Evolutionary conservation across 2,888 invertebrate species (phyloP).

Genomic region (Hesperia comma): DNA sequence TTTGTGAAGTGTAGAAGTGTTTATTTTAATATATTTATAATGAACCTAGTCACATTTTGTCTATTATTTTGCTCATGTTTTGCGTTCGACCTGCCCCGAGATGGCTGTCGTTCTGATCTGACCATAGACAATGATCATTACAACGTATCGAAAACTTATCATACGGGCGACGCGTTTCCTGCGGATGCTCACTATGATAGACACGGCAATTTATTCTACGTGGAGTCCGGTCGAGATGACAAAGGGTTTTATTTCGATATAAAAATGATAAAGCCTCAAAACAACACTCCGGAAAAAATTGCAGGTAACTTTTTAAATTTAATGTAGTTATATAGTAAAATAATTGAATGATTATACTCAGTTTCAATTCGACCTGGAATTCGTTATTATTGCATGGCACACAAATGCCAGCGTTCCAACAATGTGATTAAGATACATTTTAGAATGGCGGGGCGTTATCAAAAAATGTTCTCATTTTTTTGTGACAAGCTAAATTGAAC

Average conservation of each 20-base stretch:
- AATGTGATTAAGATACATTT: too few species aligned
- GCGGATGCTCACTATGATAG: slow-evolving; percentile 68
- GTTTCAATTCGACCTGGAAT: too few species aligned
- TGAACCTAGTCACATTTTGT: slow-evolving; percentile 50
- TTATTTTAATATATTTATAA: slow-evolving; percentile 34
- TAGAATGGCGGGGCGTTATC: too few species aligned
- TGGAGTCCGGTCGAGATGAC: slow-evolving; percentile 56
- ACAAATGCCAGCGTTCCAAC: too few species aligned
- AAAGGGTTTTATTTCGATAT: slow-evolving; percentile 63
- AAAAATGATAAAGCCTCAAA: slow-evolving; percentile 57
- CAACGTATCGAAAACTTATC: slow-evolving; percentile 56
- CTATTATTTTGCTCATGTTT: slow-evolving; percentile 48
- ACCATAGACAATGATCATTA: slow-evolving; percentile 63
- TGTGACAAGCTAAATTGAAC: too few species aligned
- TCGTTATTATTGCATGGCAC: too few species aligned
- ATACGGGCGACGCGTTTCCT: slow-evolving; percentile 59
- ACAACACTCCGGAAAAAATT: slow-evolving; percentile 54
- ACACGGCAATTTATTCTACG: slow-evolving; percentile 69
- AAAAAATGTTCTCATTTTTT: too few species aligned
- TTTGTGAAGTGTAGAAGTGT: slow-evolving; percentile 13
- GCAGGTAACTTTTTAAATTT: slow-evolving; percentile 57
- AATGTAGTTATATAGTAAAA: too few species aligned
- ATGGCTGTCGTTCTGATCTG: slow-evolving; percentile 57
- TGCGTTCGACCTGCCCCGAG: slow-evolving; percentile 63
- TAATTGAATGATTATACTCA: too few species aligned